Base-by-base conservation (phyloP, 2,113 vertebrate species). In the Oxyruncus cristatus region DNA sequence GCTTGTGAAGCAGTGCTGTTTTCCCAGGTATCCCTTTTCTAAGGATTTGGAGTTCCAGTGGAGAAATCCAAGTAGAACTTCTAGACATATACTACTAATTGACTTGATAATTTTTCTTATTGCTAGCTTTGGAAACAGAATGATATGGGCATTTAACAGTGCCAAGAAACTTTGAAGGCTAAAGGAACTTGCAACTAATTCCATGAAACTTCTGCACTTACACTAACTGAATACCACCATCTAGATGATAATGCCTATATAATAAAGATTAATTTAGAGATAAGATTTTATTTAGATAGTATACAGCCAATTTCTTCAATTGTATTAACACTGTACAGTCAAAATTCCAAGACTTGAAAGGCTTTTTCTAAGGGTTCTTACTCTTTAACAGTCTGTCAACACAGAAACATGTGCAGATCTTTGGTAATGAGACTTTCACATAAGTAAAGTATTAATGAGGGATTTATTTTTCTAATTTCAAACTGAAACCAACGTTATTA, bases 401-500 rank as follows among this genome's bases (percentile, higher is more conserved):
- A 39, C 27, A 73, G 82, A 42, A 59, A 23, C 8, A 50, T 10
- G 13, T 63, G 56, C 32, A 90, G 9, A 66, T 85, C 14, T 80
- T 44, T 11, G 11, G 47, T 56, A 37, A 33, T 23, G 32, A 70
- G 47, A 33, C 16, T 73, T 30, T 91, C 28, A 61, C 16, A 21
- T 26, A 83, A 59, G 52, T 39, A 79, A 92, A 44, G 35, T 58
- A 82, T 46, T 88, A 83, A 35, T 33, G 74, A 84, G 42, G 12
- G 41, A 74, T 88, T 95, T 76, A 92, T 93, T 92, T 42, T 53
- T 71, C 55, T 95, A 46, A 37, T 71, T 91, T 88, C 33, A 70
- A 52, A 58, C 65, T 88, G 61, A 91, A 91, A 92, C 30, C 41
- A 75, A 41, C 6, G 33, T 78, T 96, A 52, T 93, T 88, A 92